Evolutionary conservation across 2,888 invertebrate genomes (phyloP).

Genomic region (Artemia sinica): DNA sequence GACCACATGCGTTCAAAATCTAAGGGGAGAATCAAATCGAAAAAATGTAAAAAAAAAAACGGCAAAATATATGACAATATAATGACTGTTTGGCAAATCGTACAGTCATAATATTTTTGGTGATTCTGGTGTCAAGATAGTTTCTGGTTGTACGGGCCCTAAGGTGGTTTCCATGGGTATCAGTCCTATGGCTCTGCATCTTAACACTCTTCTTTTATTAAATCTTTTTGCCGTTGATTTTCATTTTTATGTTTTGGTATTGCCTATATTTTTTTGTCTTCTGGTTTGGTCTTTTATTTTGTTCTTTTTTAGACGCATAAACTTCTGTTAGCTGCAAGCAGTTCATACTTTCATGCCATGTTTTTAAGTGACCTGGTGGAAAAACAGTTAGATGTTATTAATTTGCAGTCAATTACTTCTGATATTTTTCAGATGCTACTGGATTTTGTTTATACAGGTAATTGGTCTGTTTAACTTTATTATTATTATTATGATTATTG

Average conservation of each 20-base stretch:
- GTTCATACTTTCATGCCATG: conserved; percentile 86
- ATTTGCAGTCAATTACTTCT: conserved; percentile 56
- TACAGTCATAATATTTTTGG: background rate
- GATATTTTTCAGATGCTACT: conserved; percentile 56
- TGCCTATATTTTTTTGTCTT: too few relatives aligned
- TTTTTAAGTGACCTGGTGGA: conserved; percentile 69
- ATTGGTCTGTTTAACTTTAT: conserved; percentile 24
- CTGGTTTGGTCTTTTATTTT: too few relatives aligned
- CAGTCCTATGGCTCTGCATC: too few relatives aligned
- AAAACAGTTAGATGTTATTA: conserved; percentile 58
- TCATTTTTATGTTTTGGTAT: too few relatives aligned
- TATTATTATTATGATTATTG: background rate
- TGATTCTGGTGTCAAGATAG: background rate
- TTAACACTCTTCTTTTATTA: too few relatives aligned
- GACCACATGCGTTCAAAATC: too few relatives aligned
- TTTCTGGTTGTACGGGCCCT: background rate
- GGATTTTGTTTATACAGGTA: conserved; percentile 73
- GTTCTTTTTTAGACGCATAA: conserved; percentile 50
- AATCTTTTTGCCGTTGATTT: too few relatives aligned
- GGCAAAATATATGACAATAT: too few relatives aligned
- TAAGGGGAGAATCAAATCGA: too few relatives aligned
- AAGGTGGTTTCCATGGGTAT: background rate
- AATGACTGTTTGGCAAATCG: too few relatives aligned
- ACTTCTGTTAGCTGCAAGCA: conserved; percentile 67
- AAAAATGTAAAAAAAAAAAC: too few relatives aligned